Percentiles rank a stretch among this genome's conserved stretches.
Conservation (phyloP, 2,888 invertebrate species). For the Morinoia aosen region DNA sequence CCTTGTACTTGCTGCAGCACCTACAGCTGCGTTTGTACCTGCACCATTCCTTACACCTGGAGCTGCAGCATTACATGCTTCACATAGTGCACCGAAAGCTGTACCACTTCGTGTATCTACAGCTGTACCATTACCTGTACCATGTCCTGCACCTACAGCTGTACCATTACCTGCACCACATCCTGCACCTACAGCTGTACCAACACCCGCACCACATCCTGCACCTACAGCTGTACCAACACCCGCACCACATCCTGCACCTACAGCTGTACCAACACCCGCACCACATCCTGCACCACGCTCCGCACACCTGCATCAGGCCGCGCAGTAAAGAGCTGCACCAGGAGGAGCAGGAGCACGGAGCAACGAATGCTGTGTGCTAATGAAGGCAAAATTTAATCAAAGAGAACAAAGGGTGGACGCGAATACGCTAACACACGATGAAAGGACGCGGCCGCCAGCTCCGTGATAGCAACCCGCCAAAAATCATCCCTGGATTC, state of each 20-base stretch:
- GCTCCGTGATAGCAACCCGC: not conserved
- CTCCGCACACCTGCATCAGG: not conserved
- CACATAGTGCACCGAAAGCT: no score
- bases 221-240: not conserved
- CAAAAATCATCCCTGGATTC: not conserved
- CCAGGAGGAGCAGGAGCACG: conserved; percentile 20
- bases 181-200: not conserved
- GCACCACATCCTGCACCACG: not conserved
- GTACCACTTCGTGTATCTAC: not conserved
- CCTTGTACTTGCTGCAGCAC: no score
- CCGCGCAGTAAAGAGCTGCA: not conserved
- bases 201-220: not conserved
- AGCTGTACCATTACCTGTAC: not conserved
- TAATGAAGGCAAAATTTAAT: conserved; percentile 40
- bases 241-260: not conserved
- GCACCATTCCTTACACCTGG: no score
- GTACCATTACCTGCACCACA: not conserved
- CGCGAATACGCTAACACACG: conserved; percentile 30
- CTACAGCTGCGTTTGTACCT: not conserved
- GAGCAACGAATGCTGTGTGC: conserved; percentile 19
- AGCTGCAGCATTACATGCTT: no score
- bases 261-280: not conserved
- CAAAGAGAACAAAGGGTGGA: conserved; percentile 31
- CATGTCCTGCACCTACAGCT: not conserved
- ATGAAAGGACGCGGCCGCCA: conserved; percentile 29